Evolutionary conservation across 64 coral and sea anemone species (phyloP), one percentile per base, ranked within the genome.

Genomic region (Stichodactyla mertensii): DNA sequence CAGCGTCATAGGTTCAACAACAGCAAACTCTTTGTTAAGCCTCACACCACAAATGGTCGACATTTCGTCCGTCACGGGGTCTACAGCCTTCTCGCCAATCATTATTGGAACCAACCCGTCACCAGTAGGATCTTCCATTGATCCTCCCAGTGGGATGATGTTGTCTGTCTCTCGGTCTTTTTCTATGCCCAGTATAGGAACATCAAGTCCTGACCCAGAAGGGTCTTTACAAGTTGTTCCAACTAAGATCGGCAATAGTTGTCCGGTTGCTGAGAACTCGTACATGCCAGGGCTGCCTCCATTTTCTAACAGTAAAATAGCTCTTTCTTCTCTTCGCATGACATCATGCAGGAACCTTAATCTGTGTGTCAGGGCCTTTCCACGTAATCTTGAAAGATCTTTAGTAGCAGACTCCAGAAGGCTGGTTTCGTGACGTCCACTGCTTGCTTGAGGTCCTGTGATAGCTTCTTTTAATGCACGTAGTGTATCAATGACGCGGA

Each of bases 261-360:
- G 96, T 79, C 96, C 96, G 9, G 96, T 98, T 16, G 96, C 96
- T 18, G 93, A 95, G 58, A 90, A 98, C 71, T 95, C 96, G 92
- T 98, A 98, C 90, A 94, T 98, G 13, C 96, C 96, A 10, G 93
- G 96, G 52, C 90, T 91, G 14, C 96, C 96, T n/a, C 96, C 96
- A 51, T 87, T 94, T 51, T 98, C 96, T 23, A 92, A 86, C 8
- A 98, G 80, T 5, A 95, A 77, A 20, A 87, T 78, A 14, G 93
- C 87, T 36, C 93, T 90, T 69, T 98, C 93, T 71, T 98, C 96
- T 12, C 93, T 85, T 24, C 93, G 87, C 90, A 98, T 95, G 54
- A 98, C 85, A 45, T 94, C 96, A 62, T 98, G 96, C 13, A 98
- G 83, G 52, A 36, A 89, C 51, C 93, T 80, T 22, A 98, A 67